These are phyloP conservation scores for Pluvianellus socialis DNA, from an alignment of 2,113 vertebrate genomes.

Conservation along the genomic window DNA sequence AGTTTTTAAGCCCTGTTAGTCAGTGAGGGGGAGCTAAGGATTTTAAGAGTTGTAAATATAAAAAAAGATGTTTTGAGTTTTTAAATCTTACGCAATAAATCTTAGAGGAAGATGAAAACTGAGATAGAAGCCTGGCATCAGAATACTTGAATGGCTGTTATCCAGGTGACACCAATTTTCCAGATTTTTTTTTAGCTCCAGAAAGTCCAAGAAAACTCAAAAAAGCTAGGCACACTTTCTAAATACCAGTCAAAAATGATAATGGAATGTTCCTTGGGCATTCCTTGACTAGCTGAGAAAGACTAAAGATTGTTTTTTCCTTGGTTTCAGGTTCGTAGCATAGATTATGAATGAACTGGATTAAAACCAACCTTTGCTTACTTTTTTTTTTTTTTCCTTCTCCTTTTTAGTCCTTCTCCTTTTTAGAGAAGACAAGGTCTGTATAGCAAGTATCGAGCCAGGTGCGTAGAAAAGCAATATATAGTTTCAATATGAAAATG, in stretches of 20 bases:
- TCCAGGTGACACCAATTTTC: not conserved
- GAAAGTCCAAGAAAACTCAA: not conserved
- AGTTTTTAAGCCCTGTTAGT: not conserved
- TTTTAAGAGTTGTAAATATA: not conserved
- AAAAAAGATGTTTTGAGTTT: not conserved
- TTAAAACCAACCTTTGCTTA: not conserved
- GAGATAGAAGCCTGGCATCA: not conserved
- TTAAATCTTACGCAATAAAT: not conserved
- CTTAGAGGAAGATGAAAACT: not conserved
- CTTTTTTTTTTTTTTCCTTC: not conserved
- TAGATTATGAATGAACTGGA: not conserved
- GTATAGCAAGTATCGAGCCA: not conserved
- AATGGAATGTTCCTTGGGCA: fast-evolving
- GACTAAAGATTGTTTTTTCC: not conserved
- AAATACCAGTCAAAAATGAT: not conserved
- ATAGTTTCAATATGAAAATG: slow-evolving; percentile 42
- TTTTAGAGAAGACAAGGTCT: not conserved
- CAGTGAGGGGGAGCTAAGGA: not conserved
- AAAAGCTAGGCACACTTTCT: not conserved
- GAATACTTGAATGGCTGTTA: not conserved
- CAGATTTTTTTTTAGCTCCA: not conserved
- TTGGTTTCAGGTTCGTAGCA: not conserved
- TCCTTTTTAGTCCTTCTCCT: not conserved
- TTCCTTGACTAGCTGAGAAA: not conserved
- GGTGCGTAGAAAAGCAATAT: not conserved